Percentiles rank a stretch among this genome's conserved stretches.
Evolutionary conservation across 2,888 invertebrate species (phyloP).

Genomic region (Ectropis crepuscularia): DNA sequence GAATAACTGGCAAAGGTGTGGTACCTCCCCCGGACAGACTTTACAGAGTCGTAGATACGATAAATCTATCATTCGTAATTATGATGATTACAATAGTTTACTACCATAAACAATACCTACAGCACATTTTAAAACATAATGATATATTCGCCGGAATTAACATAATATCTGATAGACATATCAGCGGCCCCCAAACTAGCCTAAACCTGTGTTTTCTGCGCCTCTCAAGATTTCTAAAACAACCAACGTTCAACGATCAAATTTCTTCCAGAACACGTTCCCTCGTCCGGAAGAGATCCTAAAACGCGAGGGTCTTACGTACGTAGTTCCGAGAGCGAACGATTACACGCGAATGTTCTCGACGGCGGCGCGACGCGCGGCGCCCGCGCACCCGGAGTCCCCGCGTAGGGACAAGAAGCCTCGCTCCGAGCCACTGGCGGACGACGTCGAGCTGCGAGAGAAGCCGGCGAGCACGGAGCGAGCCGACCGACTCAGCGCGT

Average conservation of each 20-base stretch:
- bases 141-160: too few species aligned
- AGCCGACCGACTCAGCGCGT: slow-evolving; percentile 75
- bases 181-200: too few species aligned
- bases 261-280: slow-evolving; percentile 42
- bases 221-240: not conserved
- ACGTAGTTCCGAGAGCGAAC: slow-evolving; percentile 85
- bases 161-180: too few species aligned
- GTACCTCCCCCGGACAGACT: too few species aligned
- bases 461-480: slow-evolving; percentile 53
- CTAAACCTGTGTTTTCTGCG: too few species aligned
- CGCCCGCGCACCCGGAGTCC: slow-evolving; percentile 75
- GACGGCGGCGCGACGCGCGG: slow-evolving; percentile 72
- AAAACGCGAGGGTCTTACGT: slow-evolving; percentile 79
- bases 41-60: too few species aligned
- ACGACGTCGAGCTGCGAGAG: slow-evolving; percentile 64
- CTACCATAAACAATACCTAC: too few species aligned
- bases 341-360: slow-evolving; percentile 83
- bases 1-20: too few species aligned
- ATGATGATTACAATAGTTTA: too few species aligned
- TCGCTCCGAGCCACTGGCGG: slow-evolving; percentile 55
- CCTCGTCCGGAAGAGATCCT: slow-evolving; percentile 70
- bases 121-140: too few species aligned
- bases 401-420: slow-evolving; percentile 78
- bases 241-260: not conserved
- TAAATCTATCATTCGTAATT: too few species aligned